These are phyloP conservation scores for Galaxias olidus DNA, from an alignment of 2,797 vertebrate species.

Conservation along the genomic window DNA sequence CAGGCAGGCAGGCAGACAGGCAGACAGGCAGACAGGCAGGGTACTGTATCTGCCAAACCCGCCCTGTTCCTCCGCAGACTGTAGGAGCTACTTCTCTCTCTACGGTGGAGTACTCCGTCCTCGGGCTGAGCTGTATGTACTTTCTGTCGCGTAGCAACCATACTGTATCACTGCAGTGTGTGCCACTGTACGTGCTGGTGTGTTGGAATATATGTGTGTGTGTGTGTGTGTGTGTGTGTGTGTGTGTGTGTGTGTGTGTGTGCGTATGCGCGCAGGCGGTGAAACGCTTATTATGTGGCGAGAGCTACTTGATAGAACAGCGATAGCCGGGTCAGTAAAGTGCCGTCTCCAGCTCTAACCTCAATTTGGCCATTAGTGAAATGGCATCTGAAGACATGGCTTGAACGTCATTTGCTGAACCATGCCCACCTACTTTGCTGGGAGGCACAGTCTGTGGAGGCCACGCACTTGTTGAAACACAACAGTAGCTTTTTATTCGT, in stretches of 20 bases:
- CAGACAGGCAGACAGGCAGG: not conserved
- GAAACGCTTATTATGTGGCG: constrained; percentile 41
- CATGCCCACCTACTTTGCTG: not conserved
- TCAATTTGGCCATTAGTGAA: constrained; percentile 6
- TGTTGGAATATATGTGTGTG: constrained; percentile 7
- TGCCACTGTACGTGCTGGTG: constrained; percentile 10
- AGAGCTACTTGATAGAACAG: constrained; percentile 25
- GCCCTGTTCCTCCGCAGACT: no score
- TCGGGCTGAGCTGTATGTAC: constrained; percentile 49
- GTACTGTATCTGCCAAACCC: no score
- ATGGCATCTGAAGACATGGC: not conserved
- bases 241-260: constrained; percentile 4
- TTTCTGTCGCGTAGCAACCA: constrained; percentile 74
- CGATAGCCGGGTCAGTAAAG: constrained; percentile 15
- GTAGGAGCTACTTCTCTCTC: not conserved
- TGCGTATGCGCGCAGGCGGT: not conserved
- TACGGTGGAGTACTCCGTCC: constrained; percentile 18
- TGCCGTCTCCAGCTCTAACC: constrained; percentile 6
- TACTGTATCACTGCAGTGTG: constrained; percentile 32
- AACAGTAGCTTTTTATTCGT: no score
- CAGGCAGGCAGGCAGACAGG: not conserved
- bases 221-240: not conserved
- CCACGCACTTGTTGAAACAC: not conserved
- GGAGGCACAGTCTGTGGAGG: not conserved
- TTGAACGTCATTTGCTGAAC: not conserved